These are phyloP conservation scores for Drosophila flavopinicola DNA, from an alignment of 2,888 invertebrate species.

Conservation along the genomic window DNA sequence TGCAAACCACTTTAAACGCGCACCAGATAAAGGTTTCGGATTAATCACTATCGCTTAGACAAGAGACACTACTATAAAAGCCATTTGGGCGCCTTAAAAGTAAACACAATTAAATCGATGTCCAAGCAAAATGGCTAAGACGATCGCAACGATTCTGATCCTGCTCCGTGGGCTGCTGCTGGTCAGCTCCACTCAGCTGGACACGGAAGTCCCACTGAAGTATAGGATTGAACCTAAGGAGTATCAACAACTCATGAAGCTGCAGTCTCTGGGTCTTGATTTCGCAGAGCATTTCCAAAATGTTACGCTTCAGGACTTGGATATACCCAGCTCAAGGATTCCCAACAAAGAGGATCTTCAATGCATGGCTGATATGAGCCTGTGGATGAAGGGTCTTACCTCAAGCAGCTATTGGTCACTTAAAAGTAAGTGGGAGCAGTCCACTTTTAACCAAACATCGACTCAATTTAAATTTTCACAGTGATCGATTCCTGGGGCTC, in stretches of 20 bases:
- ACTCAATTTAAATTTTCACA: slow-evolving; percentile 32
- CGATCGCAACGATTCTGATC: background rate
- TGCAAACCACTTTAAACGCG: background rate
- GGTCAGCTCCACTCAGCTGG: slow-evolving; percentile 1
- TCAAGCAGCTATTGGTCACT: slow-evolving; percentile 26
- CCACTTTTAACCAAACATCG: too few species aligned
- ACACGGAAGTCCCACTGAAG: background rate
- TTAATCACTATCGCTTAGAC: slow-evolving; percentile 15
- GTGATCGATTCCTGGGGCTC: slow-evolving; percentile 84
- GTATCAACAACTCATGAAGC: slow-evolving; percentile 14
- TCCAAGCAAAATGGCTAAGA: slow-evolving; percentile 29
- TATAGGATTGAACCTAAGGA: background rate
- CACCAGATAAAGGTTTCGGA: slow-evolving; percentile 5
- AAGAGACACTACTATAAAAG: slow-evolving; percentile 28
- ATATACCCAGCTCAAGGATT: background rate
- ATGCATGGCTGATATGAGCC: slow-evolving; percentile 38
- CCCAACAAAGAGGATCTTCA: slow-evolving; percentile 33
- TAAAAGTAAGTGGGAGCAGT: slow-evolving; percentile 23
- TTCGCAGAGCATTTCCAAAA: slow-evolving; percentile 30
- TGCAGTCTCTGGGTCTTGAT: slow-evolving; percentile 15
- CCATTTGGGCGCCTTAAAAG: background rate
- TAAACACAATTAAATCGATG: slow-evolving; percentile 19
- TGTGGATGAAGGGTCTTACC: slow-evolving; percentile 24
- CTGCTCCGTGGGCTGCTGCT: slow-evolving; percentile 7
- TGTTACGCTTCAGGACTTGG: slow-evolving; percentile 14